phyloP scores from a whole-genome alignment of 2,888 invertebrate genomes.

The Ophion slaviceki region DNA sequence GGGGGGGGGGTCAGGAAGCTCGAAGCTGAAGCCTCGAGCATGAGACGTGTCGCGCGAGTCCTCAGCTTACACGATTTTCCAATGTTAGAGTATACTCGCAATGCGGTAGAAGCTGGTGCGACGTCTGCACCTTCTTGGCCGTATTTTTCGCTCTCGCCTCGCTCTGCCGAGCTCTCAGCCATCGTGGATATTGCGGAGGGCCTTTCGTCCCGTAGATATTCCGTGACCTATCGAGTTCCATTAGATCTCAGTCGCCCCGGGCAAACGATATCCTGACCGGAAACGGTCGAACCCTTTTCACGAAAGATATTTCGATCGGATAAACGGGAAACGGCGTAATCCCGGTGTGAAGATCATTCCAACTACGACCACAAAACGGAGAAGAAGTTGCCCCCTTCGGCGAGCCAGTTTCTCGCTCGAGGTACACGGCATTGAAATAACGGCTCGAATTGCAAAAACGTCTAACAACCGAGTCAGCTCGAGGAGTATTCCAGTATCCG shows the following conservation, averaged over 20 bases:
- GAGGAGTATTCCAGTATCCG: slow-evolving; percentile 17
- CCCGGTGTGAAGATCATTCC: slow-evolving; percentile 31
- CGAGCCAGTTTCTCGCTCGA: slow-evolving; percentile 14
- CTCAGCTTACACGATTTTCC: slow-evolving; percentile 46
- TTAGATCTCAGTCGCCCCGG: slow-evolving; percentile 52
- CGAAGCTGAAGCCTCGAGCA: background rate
- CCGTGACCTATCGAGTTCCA: slow-evolving; percentile 55
- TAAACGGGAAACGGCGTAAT: slow-evolving; percentile 31
- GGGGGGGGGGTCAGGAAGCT: slow-evolving; percentile 16
- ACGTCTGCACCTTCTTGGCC: slow-evolving; percentile 43
- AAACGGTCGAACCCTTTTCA: slow-evolving; percentile 34
- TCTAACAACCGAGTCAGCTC: slow-evolving; percentile 26
- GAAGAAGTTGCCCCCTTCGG: slow-evolving; percentile 18
- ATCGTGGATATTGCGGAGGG: slow-evolving; percentile 4
- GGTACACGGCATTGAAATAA: slow-evolving; percentile 35
- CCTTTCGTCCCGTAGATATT: slow-evolving; percentile 8
- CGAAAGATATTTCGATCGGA: slow-evolving; percentile 53
- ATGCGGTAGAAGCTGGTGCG: slow-evolving; percentile 26
- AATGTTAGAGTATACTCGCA: slow-evolving; percentile 35
- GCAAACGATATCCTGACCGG: slow-evolving; percentile 41
- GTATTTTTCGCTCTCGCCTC: background rate
- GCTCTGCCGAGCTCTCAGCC: background rate
- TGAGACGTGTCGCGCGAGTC: slow-evolving; percentile 36
- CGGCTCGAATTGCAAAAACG: slow-evolving; percentile 35
- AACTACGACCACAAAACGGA: background rate